Evolutionary conservation across 1,140 invertebrate genomes (phyloP).

Genomic region (Carcinoscorpius rotundicauda): DNA sequence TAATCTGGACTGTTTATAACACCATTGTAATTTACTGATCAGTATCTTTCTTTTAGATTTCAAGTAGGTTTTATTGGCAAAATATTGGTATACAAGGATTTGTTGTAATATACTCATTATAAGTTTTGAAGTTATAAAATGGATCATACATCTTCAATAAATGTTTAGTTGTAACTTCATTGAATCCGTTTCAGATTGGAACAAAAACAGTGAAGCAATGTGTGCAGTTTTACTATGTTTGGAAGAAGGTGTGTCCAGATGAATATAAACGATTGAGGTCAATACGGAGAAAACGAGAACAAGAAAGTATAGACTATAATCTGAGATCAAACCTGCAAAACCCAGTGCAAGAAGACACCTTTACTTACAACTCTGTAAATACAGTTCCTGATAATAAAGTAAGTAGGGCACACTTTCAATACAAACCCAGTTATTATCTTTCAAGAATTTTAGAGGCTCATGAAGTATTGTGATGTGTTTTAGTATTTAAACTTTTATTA

Average conservation of each 20-base stretch:
- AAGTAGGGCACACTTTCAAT: background rate
- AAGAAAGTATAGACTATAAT: conserved; percentile 32
- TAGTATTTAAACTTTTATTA: too few species aligned
- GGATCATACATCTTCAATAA: conserved; percentile 6
- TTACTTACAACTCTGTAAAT: background rate
- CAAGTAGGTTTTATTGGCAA: too few species aligned
- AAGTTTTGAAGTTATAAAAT: background rate
- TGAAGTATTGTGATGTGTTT: too few species aligned
- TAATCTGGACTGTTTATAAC: too few species aligned
- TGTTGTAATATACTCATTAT: too few species aligned
- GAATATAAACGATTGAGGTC: conserved; percentile 55
- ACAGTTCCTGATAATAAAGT: conserved; percentile 1
- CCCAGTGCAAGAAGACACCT: conserved; percentile 1
- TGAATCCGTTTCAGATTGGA: conserved; percentile 37
- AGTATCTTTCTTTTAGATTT: too few species aligned
- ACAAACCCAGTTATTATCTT: background rate
- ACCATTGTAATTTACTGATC: too few species aligned
- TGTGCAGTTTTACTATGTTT: conserved; percentile 95
- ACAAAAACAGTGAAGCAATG: conserved; percentile 86
- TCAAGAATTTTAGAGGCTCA: background rate
- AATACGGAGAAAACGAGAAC: conserved; percentile 36
- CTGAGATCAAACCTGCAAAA: conserved; percentile 27
- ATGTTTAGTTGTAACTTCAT: background rate
- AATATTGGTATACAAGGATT: too few species aligned
- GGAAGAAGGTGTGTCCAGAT: conserved; percentile 90